phyloP scores from a whole-genome alignment of 2,888 invertebrate genomes.

The Aleiodes leptofemur region DNA sequence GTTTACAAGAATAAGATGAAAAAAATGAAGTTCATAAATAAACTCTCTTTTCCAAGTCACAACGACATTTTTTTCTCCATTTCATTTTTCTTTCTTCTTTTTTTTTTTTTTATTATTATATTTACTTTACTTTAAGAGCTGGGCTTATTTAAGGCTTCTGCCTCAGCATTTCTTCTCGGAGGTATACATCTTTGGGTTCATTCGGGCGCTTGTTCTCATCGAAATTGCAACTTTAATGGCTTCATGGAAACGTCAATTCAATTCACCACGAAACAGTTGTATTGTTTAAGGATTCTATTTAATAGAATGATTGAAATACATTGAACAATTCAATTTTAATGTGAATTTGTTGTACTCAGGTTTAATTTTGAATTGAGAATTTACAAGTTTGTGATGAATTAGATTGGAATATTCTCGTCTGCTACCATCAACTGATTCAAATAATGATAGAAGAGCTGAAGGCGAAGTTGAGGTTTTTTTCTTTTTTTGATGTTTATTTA shows the following conservation, averaged over 20 bases:
- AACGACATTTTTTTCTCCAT: neutral
- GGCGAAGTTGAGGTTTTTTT: too few relatives aligned
- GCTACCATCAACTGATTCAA: too few relatives aligned
- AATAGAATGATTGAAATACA: slow-evolving; percentile 13
- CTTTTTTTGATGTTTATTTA: too few relatives aligned
- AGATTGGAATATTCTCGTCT: too few relatives aligned
- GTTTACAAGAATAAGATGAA: slow-evolving; percentile 13
- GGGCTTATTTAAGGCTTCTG: neutral
- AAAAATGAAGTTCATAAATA: slow-evolving; percentile 14
- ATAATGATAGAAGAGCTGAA: too few relatives aligned
- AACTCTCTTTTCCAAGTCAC: neutral
- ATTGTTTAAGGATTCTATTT: neutral
- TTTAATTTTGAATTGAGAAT: too few relatives aligned
- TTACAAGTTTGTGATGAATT: too few relatives aligned
- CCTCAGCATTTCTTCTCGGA: neutral
- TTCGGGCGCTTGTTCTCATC: neutral
- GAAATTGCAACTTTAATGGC: slow-evolving; percentile 16
- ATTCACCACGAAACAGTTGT: neutral
- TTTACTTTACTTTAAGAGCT: neutral
- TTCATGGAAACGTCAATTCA: neutral
- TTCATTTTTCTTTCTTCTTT: too few relatives aligned
- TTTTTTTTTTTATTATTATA: neutral
- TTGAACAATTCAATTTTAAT: too few relatives aligned
- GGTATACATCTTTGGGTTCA: neutral
- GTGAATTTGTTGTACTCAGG: too few relatives aligned